Percentiles rank a stretch among this genome's conserved stretches.
Evolutionary conservation across 2,888 invertebrate genomes (phyloP).

Genomic region (Orchestes rusci): DNA sequence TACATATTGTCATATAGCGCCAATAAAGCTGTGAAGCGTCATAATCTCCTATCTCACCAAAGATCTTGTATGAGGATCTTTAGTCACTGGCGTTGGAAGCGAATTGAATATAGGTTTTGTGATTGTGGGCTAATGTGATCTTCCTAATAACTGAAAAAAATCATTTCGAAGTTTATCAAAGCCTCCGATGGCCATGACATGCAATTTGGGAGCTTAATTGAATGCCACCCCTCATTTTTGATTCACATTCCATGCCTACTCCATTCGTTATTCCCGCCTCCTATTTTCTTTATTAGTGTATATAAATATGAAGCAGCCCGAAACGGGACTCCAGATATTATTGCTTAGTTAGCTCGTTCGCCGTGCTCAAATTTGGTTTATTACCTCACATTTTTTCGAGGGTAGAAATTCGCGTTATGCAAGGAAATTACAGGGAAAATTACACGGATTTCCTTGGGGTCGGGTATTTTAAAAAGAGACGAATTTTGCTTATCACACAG

Average conservation of each 20-base stretch:
- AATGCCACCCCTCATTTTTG: slow-evolving; percentile 35
- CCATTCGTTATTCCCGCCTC: slow-evolving; percentile 39
- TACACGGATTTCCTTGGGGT: slow-evolving; percentile 20
- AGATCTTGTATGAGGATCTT: too few relatives aligned
- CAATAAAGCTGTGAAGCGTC: too few relatives aligned
- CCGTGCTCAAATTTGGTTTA: slow-evolving; percentile 31
- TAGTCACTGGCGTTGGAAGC: too few relatives aligned
- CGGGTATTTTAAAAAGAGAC: slow-evolving; percentile 3
- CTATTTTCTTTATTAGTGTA: slow-evolving; percentile 41
- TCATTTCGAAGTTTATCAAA: too few relatives aligned
- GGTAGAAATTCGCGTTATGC: slow-evolving; percentile 13
- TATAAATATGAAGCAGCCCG: slow-evolving; percentile 40
- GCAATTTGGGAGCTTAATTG: slow-evolving; percentile 43
- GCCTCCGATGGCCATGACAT: slow-evolving; percentile 39
- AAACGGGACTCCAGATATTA: slow-evolving; percentile 32
- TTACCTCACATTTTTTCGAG: slow-evolving; percentile 12
- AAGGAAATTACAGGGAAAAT: slow-evolving; percentile 18
- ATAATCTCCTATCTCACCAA: too few relatives aligned
- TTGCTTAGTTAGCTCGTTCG: slow-evolving; percentile 35
- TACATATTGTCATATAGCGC: too few relatives aligned
- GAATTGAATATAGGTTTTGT: too few relatives aligned
- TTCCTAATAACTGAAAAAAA: too few relatives aligned
- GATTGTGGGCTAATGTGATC: too few relatives aligned
- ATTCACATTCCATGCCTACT: slow-evolving; percentile 31
- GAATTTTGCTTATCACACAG: slow-evolving; percentile 4